phyloP scores from a whole-genome alignment of 2,888 invertebrate species.

The Dryobotodes eremita region DNA sequence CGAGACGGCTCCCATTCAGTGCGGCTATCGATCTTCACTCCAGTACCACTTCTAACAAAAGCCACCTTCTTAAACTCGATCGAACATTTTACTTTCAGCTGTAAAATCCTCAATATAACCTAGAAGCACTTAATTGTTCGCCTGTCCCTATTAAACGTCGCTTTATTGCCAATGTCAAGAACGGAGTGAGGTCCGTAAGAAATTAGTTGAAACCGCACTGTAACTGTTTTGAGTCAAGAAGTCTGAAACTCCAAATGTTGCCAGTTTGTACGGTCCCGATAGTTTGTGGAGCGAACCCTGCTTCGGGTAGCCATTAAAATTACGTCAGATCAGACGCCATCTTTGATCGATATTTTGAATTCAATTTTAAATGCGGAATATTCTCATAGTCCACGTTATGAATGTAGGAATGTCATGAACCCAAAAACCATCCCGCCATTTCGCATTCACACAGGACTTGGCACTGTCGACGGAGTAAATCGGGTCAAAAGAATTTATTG shows the following conservation, averaged over 20 bases:
- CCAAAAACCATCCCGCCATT: conserved; percentile 32
- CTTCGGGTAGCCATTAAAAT: conserved; percentile 27
- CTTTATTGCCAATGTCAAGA: conserved; percentile 29
- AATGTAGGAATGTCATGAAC: conserved; percentile 37
- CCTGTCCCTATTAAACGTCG: conserved; percentile 27
- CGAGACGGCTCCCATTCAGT: conserved; percentile 61
- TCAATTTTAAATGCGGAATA: conserved; percentile 58
- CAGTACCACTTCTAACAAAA: conserved; percentile 67
- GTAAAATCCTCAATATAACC: conserved; percentile 36
- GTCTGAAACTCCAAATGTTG: conserved; percentile 19
- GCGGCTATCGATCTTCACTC: conserved; percentile 72
- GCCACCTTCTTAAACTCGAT: conserved; percentile 48
- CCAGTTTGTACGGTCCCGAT: conserved; percentile 14
- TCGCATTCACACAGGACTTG: conserved; percentile 35
- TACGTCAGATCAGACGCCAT: conserved; percentile 47
- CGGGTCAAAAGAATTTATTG: conserved; percentile 38
- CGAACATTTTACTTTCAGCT: conserved; percentile 36
- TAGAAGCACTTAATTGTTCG: conserved; percentile 27
- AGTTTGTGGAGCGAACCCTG: conserved; percentile 33
- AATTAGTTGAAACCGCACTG: conserved; percentile 29
- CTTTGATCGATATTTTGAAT: conserved; percentile 53
- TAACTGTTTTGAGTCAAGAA: conserved; percentile 26
- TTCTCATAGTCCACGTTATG: conserved; percentile 44
- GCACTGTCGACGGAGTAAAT: conserved; percentile 39
- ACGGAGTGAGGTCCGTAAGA: conserved; percentile 13